phyloP scores from a whole-genome alignment of 2,113 vertebrate genomes.

The Odobenus rosmarus region DNA sequence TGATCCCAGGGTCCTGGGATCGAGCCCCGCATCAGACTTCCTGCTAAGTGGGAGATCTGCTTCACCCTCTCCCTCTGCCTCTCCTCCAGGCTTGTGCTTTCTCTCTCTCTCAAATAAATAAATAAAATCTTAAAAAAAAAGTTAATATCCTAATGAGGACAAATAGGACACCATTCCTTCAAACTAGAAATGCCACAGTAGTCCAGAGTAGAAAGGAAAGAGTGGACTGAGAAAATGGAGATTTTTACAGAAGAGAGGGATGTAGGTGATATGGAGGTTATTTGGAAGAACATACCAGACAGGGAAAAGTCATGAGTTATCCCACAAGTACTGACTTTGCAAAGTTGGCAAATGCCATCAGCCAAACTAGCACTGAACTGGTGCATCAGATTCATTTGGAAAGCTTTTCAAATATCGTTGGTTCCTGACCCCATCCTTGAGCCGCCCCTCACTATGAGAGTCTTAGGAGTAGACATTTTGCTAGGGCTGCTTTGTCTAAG shows the following conservation, averaged over 20 bases:
- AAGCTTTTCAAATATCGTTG: not conserved
- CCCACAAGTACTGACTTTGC: not conserved
- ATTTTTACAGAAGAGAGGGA: not conserved
- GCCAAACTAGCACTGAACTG: not conserved
- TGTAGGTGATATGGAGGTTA: not conserved
- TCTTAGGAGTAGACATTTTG: not conserved
- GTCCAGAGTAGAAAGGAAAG: not conserved
- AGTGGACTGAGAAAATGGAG: not conserved
- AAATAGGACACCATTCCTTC: not conserved
- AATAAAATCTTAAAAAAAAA: too few relatives aligned
- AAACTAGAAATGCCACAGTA: not conserved
- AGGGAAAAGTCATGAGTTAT: not conserved
- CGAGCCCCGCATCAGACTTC: too few relatives aligned
- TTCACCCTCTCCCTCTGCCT: too few relatives aligned
- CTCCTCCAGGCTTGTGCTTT: too few relatives aligned
- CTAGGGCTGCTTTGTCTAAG: not conserved
- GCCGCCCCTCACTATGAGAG: not conserved
- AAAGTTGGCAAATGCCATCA: not conserved
- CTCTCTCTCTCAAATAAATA: too few relatives aligned
- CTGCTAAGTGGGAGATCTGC: too few relatives aligned
- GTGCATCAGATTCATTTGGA: conserved; percentile 16
- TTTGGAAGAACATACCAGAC: not conserved
- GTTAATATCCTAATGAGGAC: not conserved
- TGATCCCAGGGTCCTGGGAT: too few relatives aligned
- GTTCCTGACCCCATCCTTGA: not conserved